Evolutionary conservation across 2,113 vertebrate genomes (phyloP).

Genomic region (Corydoras sp.): DNA sequence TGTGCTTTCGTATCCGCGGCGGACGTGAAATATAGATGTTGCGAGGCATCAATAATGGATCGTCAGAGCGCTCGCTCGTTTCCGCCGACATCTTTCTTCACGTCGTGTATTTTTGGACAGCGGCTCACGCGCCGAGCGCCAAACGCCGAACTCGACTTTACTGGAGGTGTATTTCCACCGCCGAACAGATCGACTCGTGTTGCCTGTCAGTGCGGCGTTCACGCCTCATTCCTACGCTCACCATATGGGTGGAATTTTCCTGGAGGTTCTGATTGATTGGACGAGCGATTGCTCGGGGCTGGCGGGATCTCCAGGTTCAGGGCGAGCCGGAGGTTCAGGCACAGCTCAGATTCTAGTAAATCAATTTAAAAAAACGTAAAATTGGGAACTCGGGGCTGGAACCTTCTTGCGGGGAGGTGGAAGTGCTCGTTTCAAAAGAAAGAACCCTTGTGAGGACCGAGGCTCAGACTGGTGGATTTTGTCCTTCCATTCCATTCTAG

Average conservation of each 20-base stretch:
- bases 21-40: constrained; percentile 36
- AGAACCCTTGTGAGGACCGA: not conserved
- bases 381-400: too few species aligned
- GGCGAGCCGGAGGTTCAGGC: too few species aligned
- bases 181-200: too few species aligned
- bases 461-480: not conserved
- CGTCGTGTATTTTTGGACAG: constrained; percentile 24
- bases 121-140: constrained; percentile 2
- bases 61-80: not conserved
- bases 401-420: too few species aligned
- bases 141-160: not conserved
- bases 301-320: too few species aligned
- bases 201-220: not conserved
- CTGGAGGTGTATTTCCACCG: not conserved
- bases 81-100: not conserved
- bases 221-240: constrained; percentile 5
- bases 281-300: not conserved
- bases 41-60: constrained; percentile 28
- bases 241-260: not conserved
- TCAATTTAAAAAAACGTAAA: too few species aligned
- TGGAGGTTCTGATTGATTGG: not conserved
- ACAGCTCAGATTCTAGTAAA: too few species aligned
- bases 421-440: too few species aligned
- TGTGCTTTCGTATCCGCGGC: constrained; percentile 5
- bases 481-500: too few species aligned